These are phyloP conservation scores for Synchiropus splendidus DNA, from an alignment of 2,113 vertebrate genomes.

Conservation along the genomic window DNA sequence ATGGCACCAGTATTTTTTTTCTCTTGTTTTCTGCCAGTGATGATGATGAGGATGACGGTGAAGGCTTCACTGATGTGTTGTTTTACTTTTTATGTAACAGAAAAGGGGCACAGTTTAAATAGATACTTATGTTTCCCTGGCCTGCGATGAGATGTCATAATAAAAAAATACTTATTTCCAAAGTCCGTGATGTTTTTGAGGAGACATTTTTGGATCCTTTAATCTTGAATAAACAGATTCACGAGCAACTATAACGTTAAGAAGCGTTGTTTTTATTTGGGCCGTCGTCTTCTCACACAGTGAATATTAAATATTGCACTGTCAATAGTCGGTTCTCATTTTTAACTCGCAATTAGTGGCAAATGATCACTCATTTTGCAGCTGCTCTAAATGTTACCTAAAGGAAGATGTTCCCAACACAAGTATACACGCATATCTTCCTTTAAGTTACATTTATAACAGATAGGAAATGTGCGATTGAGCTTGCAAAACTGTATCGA, in stretches of 20 bases:
- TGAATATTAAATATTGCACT: background rate
- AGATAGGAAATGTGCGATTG: too few species aligned
- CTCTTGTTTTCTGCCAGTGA: conserved; percentile 9
- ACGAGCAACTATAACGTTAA: conserved; percentile 11
- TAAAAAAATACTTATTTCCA: conserved; percentile 36
- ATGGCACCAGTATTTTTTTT: conserved; percentile 11
- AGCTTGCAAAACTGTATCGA: too few species aligned
- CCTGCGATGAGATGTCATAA: conserved; percentile 49
- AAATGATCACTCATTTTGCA: too few species aligned
- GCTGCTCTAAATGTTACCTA: too few species aligned
- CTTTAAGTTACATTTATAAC: too few species aligned
- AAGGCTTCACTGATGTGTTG: conserved; percentile 21
- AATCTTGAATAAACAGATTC: conserved; percentile 35
- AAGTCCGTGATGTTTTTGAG: conserved; percentile 35
- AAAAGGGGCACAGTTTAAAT: conserved; percentile 30
- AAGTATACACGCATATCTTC: too few species aligned
- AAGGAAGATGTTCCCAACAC: too few species aligned
- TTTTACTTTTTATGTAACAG: conserved; percentile 20
- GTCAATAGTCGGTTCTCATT: too few species aligned
- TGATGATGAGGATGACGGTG: conserved; percentile 20
- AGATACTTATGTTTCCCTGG: conserved; percentile 32
- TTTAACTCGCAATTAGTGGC: too few species aligned
- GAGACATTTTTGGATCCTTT: conserved; percentile 31
- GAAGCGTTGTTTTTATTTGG: conserved; percentile 1
- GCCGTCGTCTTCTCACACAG: too few species aligned